Evolutionary conservation across 2,888 invertebrate genomes (phyloP), one percentile per base, ranked within the genome.

Genomic region (Sesia apiformis): DNA sequence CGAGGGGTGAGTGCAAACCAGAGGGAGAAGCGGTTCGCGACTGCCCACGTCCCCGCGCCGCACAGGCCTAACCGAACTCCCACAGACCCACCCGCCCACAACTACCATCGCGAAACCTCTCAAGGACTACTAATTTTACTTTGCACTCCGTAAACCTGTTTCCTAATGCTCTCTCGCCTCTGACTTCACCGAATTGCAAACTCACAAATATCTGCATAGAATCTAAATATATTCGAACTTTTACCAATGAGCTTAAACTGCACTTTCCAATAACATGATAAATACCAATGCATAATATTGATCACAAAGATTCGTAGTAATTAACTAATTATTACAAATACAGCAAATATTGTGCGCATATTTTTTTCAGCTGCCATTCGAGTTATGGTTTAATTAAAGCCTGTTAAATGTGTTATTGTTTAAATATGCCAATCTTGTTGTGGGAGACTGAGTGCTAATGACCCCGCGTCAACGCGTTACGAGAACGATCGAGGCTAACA

Each of bases 101-200:
- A 69, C 71, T 63, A 65, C 62, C 74, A 71, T 72, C 77, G 76
- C 80, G 65, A 77, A 82, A 84, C 84, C 84, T 76, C 82, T 76
- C 75, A 67, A 70, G 64, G 70, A 70, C 69, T 72, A 70, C 75
- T 76, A 74, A 82, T 81, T 82, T 83, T 80, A 79, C 81, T 79
- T 81, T 76, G 70, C 78, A 76, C 75, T 67, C 62, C 59, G 65
- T 70, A 81, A 83, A 84, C 84, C 72, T 64, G 85, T 82, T 83
- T 78, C 71, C 72, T 72, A 80, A 76, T 70, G 64, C 66, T 63
- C 64, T 65, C 62, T 46, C 46, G 65, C 66, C 64, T 46, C 65
- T 66, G 65, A 66, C 67, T 64, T 67, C 70, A 68, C 65, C 64
- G 62, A 60, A 23, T 46, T 46, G 46, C 46, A 23, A 23, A 5